Base-by-base conservation (phyloP, 2,113 vertebrate species). In the Hyaena hyaena region DNA sequence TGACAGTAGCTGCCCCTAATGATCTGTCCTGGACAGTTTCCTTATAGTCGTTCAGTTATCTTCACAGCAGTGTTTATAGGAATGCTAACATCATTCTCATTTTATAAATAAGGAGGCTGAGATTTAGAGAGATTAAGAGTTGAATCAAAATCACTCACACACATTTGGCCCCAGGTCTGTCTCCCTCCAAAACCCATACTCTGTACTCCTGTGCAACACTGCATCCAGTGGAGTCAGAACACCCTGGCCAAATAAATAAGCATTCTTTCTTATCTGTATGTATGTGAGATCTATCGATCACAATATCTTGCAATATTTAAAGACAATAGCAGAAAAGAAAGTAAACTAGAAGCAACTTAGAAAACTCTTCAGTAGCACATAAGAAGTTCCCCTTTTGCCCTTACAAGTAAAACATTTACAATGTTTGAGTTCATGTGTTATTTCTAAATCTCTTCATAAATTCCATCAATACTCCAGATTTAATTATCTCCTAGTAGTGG, bases 271-370 rank as follows among this genome's bases (percentile, higher is more conserved):
- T 74, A 74, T 3, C 39, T 14, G 23, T 45, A 28, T 74, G 24
- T 28, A 26, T 74, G 73, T 74, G 73, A 45, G 73, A 48, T 28
- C 73, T 45, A 45, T 7, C 73, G 31, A 15, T 28, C 99, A 99
- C 98, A 99, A 98, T 82, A 99, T 99, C 17, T 98, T 99, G 23
- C 98, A 99, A 95, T 99, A 99, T 97, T 98, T 99, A 98, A 99
- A 99, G 97, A 99, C 99, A 92, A 98, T 96, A 89, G 95, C 93
- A 4, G 96, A 93, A 93, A 92, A 98, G 90, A 96, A 99, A 98
- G 96, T 96, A 76, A 96, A 79, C 19, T 73, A 69, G 50, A 84
- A 55, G 16, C 74, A 43, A 55, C 90, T 48, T 50, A 45, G 77
- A 74, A 97, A 77, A 48, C 16, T 63, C 83, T 53, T 77, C 43